Evolutionary conservation across 2,797 vertebrate species (phyloP).

Genomic region (Xerus rutilus): DNA sequence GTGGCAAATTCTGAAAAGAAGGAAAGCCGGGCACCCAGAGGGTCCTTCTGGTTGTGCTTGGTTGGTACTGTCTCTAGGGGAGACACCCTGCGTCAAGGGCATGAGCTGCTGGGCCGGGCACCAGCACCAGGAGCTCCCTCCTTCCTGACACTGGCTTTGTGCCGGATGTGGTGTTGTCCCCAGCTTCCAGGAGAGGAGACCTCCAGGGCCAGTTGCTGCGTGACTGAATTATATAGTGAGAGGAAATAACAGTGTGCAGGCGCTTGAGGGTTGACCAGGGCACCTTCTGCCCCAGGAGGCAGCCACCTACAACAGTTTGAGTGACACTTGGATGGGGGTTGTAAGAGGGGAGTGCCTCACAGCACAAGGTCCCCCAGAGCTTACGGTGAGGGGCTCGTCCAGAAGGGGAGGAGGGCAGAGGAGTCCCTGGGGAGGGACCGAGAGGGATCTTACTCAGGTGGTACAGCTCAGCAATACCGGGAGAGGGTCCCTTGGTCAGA

Average conservation of each 20-base stretch:
- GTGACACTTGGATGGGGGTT: not conserved
- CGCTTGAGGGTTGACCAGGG: not conserved
- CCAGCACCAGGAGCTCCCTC: not conserved
- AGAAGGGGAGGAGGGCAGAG: not conserved
- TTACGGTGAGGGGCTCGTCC: not conserved
- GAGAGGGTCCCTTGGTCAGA: not conserved
- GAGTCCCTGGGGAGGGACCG: not conserved
- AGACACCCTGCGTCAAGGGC: not conserved
- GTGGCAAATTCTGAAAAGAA: not conserved
- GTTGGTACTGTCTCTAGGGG: not conserved
- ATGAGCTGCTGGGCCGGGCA: not conserved
- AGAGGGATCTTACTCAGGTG: not conserved
- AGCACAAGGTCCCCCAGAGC: not conserved
- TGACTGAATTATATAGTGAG: not conserved
- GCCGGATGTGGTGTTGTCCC: not conserved
- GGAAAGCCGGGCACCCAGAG: not conserved
- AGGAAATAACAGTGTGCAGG: not conserved
- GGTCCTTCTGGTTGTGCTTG: not conserved
- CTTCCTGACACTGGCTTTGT: not conserved
- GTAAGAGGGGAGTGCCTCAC: not conserved
- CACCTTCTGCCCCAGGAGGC: not conserved
- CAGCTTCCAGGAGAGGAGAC: conserved; percentile 5
- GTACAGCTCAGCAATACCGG: not conserved
- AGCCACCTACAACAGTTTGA: not conserved
- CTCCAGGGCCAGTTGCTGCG: not conserved